Percentiles rank a stretch among this genome's conserved stretches.
Conservation (phyloP, 1,140 invertebrate species). For the Tyrophagus putrescentiae region DNA sequence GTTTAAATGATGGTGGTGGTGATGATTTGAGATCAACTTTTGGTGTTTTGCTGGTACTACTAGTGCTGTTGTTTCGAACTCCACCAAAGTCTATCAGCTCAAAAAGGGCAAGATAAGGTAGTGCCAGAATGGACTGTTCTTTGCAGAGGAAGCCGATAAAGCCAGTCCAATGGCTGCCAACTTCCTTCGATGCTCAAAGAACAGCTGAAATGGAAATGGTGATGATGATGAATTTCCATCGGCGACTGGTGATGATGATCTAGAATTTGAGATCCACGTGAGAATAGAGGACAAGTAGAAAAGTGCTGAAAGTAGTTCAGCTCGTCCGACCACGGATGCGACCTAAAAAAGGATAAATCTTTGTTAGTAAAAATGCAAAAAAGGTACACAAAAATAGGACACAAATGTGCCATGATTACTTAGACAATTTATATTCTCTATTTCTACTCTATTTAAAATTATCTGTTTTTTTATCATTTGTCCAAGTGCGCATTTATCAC, state of each 20-base stretch:
- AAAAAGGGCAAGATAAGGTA: conserved; percentile 66
- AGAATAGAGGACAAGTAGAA: conserved; percentile 22
- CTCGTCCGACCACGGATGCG: conserved; percentile 20
- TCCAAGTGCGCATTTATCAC: no score
- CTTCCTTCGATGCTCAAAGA: conserved; percentile 43
- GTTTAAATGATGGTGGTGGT: background rate
- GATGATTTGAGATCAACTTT: background rate
- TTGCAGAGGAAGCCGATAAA: conserved; percentile 74
- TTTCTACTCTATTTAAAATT: no score
- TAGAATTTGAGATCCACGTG: conserved; percentile 2
- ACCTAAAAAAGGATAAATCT: no score
- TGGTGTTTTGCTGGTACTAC: no score
- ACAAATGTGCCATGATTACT: no score
- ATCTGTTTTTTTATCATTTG: no score
- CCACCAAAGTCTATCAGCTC: conserved; percentile 44
- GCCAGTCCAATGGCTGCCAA: conserved; percentile 51
- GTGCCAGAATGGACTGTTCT: conserved; percentile 81
- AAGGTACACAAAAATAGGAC: background rate
- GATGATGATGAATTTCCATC: background rate
- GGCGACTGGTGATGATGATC: background rate
- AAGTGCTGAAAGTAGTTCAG: conserved; percentile 22
- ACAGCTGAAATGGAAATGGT: conserved; percentile 22
- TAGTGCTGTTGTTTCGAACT: no score
- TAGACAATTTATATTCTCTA: no score
- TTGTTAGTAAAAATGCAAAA: background rate